Evolutionary conservation across 1,140 invertebrate species (phyloP), one percentile per base, ranked within the genome.

Genomic region (Caenorhabditis remanei): DNA sequence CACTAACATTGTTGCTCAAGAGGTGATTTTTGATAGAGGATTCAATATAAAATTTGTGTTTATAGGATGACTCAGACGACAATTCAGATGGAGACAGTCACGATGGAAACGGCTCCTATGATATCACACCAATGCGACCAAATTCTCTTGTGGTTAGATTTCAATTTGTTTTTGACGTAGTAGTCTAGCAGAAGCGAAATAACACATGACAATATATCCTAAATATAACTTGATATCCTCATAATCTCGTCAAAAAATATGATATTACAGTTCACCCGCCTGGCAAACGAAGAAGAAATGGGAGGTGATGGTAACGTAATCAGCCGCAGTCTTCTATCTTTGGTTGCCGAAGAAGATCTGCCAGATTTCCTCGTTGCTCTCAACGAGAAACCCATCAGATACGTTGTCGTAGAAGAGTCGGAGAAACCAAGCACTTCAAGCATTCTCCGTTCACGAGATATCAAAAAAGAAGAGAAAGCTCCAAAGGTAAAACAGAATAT

Each of bases 271-370:
- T 50, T 79, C 46, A 50, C 71, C 6, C 71, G 71, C n/a, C 13
- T 79, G 8, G 71, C 71, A 2, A 79, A 79, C 11, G 71, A 79
- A 79, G 71, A 79, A 50, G 71, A 79, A 24, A 53, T 89, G 56
- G 89, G 89, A 41, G 89, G 89, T 61, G 89, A 89, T 63, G 89
- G 89, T 7, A 89, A 89, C 50, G 89, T 85, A 14, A 71, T 89
- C 43, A 86, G 89, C 16, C 89, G 90, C 48, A 85, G 89, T n/a
- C 63, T 89, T 24, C 61, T 89, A 55, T 83, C 75, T 24, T 79
- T 89, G 16, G 89, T 89, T 14, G 71, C 84, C 46, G 88, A 89
- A 65, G 89, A 89, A 50, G 89, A 89, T 58, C 21, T 89, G 40
- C 89, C 89, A 8, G 55, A 67, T 32, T 84, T 89, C 13, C 75